Evolutionary conservation across 2,888 invertebrate genomes (phyloP).

Genomic region (Anodontia alba): DNA sequence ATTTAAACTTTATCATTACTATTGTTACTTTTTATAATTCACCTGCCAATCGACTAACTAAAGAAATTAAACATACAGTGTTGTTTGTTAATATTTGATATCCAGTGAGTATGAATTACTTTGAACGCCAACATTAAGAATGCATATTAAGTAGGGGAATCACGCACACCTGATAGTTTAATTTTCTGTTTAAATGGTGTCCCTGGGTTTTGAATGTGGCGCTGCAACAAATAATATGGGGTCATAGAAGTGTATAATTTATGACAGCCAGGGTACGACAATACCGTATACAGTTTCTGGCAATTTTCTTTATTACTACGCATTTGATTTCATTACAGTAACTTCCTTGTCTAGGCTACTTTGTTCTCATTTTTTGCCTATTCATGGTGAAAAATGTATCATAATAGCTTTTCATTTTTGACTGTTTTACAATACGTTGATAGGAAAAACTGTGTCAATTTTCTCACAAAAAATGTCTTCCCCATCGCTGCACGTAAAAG

Average conservation of each 20-base stretch:
- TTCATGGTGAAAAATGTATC: too few relatives aligned
- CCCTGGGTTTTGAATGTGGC: too few relatives aligned
- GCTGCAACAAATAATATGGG: neutral
- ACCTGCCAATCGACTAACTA: too few relatives aligned
- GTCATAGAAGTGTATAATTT: neutral
- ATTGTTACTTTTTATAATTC: too few relatives aligned
- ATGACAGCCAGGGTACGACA: neutral
- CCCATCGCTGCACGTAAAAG: too few relatives aligned
- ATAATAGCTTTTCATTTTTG: too few relatives aligned
- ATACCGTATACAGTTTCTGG: neutral
- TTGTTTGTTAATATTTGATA: slow-evolving; percentile 14
- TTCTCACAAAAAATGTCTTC: too few relatives aligned
- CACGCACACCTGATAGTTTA: neutral
- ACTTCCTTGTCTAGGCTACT: neutral
- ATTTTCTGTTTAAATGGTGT: too few relatives aligned
- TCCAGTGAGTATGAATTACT: neutral
- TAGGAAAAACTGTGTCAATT: too few relatives aligned
- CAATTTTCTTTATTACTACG: neutral
- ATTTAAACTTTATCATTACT: too few relatives aligned
- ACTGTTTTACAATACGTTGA: too few relatives aligned
- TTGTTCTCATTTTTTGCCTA: too few relatives aligned
- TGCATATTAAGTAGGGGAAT: slow-evolving; percentile 2
- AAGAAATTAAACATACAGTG: neutral
- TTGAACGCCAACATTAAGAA: neutral
- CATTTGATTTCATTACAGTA: neutral